These are phyloP conservation scores for Cataglyphis altisquamis DNA, from an alignment of 2,888 invertebrate genomes.

Conservation along the genomic window DNA sequence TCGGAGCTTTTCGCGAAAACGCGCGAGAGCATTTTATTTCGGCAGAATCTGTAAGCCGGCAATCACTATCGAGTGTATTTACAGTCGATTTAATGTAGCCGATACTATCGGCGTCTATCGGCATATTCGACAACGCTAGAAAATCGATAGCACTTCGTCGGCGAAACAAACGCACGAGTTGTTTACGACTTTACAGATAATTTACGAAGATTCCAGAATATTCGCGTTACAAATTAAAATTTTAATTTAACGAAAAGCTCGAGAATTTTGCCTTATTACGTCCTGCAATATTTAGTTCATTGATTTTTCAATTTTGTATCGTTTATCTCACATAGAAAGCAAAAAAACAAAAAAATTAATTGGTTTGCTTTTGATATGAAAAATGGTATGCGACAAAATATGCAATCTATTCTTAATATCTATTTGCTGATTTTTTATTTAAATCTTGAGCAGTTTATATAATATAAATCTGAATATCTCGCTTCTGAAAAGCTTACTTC, in stretches of 20 bases:
- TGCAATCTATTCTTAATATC: background rate
- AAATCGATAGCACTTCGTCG: conserved; percentile 37
- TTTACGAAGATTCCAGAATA: conserved; percentile 7
- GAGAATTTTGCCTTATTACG: background rate
- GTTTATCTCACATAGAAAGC: background rate
- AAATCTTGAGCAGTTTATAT: conserved; percentile 10
- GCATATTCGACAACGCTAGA: conserved; percentile 27
- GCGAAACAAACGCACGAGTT: background rate
- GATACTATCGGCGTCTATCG: conserved; percentile 38
- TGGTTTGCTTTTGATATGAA: background rate
- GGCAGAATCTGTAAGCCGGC: conserved; percentile 35
- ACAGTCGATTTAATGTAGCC: conserved; percentile 48
- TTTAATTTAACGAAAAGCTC: background rate
- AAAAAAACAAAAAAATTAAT: background rate
- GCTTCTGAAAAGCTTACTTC: background rate
- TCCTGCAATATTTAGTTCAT: conserved; percentile 17
- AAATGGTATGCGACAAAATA: background rate
- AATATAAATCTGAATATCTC: conserved; percentile 1
- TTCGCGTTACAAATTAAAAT: conserved; percentile 8
- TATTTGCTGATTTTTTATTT: conserved; percentile 3
- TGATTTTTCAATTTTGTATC: background rate
- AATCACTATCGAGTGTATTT: conserved; percentile 52
- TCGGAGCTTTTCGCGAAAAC: conserved; percentile 21
- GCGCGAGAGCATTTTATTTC: conserved; percentile 33
- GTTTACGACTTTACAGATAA: conserved; percentile 28